Evolutionary conservation across 2,797 vertebrate genomes (phyloP).

Genomic region (Notoglanidium macrostoma): DNA sequence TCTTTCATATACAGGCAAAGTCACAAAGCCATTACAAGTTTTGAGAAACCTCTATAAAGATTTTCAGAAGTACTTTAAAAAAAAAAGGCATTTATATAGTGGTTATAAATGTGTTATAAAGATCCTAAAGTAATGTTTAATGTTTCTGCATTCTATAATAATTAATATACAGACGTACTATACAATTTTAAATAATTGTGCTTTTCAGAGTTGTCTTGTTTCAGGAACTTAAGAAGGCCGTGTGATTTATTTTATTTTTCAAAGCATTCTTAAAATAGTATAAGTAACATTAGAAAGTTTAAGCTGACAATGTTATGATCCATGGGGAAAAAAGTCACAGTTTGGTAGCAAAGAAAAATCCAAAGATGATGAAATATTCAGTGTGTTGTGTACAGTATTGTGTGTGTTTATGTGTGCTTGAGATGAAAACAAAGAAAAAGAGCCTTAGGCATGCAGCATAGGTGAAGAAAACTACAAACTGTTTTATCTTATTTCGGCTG

Average conservation of each 20-base stretch:
- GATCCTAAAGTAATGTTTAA: neutral
- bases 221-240: neutral
- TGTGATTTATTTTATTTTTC: neutral
- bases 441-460: constrained; percentile 46
- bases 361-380: constrained; percentile 73
- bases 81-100: neutral
- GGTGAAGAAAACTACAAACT: constrained; percentile 60
- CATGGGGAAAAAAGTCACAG: constrained; percentile 57
- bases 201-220: neutral
- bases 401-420: neutral
- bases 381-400: constrained; percentile 59
- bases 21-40: neutral
- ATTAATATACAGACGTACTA: no score
- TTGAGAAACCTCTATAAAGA: neutral
- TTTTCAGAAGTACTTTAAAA: neutral
- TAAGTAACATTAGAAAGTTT: constrained; percentile 45
- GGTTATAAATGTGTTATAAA: neutral
- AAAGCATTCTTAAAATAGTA: constrained; percentile 40
- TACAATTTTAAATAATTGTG: neutral
- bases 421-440: constrained; percentile 48
- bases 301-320: constrained; percentile 63
- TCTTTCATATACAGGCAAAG: neutral
- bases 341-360: constrained; percentile 53
- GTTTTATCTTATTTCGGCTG: constrained; percentile 55
- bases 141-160: neutral